Base-by-base conservation (phyloP, 2,888 invertebrate species). In the Cataglyphis albicans region DNA sequence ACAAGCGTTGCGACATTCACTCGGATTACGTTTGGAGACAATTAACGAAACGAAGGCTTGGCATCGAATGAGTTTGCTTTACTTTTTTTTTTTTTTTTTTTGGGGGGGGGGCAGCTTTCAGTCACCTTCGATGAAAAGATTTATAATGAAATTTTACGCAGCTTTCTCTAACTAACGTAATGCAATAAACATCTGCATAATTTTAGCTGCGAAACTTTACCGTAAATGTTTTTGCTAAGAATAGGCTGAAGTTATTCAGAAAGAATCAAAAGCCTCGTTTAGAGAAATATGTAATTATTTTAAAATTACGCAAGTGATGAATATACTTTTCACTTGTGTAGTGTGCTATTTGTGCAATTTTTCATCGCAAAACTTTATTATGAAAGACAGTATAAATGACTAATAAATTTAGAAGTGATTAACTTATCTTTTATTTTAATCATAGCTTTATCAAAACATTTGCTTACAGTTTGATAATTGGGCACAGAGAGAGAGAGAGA, bases 21-120 rank as follows among this genome's bases (percentile, higher is more conserved):
- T 25, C 48, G 29, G 41, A 25, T 65, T 55, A 52, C 35, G 63
- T 59, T 29, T 64, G 83, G 12, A 48, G 68, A 74, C 64, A 48
- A 78, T 78, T 78, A 78, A 70, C 68, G 32, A 57, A 70, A 78
- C 41, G 68, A 78, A 41, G 70, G 41, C 32, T 59, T 25, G 76
- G 41, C 29, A 21, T 29, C 41, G 15, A 78, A 44, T 21, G 57
- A 44, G n/a, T 18, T 75, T 21, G 41, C 41, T 70, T 78, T 68
- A 68, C 9, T 25, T 35, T 67, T 25, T 29, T 21, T 25, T 21
- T 21, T 21, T 21, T 21, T 25, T 21, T 21, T 21, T 21, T 21
- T 21, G 0, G 21, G 21, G 25, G 25, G 25, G 25, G 15, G 2
- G 2, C 21, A 70, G 68, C 70, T 68, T 78, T 78, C 12, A 21